Conservation (phyloP, 53 echinoderm and acorn worm genomes). For the Zoroaster sp. region DNA sequence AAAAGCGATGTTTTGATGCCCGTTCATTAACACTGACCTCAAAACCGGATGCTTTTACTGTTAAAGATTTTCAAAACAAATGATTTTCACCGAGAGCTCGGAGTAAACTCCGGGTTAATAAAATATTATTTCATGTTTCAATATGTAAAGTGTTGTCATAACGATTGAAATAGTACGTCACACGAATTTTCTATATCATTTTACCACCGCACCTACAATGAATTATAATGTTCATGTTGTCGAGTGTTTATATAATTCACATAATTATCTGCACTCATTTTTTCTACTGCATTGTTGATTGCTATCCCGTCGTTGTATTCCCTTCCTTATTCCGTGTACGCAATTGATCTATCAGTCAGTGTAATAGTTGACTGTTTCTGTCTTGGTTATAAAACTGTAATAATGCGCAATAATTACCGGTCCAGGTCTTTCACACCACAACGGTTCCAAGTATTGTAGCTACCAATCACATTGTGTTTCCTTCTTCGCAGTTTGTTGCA, state of each 20-base stretch:
- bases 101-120: neutral
- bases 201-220: conserved; percentile 34
- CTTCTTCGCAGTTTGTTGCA: conserved; percentile 16
- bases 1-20: neutral
- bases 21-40: neutral
- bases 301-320: neutral
- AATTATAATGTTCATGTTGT: conserved; percentile 9
- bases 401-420: neutral
- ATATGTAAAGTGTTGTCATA: conserved; percentile 15
- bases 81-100: neutral
- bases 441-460: neutral
- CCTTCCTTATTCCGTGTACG: neutral
- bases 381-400: neutral
- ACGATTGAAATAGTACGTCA: neutral
- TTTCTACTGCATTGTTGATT: conserved; percentile 16
- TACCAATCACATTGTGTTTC: conserved; percentile 14
- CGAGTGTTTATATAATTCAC: conserved; percentile 21
- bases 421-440: conserved; percentile 38
- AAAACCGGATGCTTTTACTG: neutral
- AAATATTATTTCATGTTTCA: neutral
- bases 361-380: neutral
- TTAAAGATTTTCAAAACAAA: too few relatives aligned
- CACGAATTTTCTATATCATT: neutral
- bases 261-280: conserved; percentile 26
- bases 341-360: too few relatives aligned